These are phyloP conservation scores for Latrodectus elegans DNA, from an alignment of 2,888 invertebrate species.

Conservation along the genomic window DNA sequence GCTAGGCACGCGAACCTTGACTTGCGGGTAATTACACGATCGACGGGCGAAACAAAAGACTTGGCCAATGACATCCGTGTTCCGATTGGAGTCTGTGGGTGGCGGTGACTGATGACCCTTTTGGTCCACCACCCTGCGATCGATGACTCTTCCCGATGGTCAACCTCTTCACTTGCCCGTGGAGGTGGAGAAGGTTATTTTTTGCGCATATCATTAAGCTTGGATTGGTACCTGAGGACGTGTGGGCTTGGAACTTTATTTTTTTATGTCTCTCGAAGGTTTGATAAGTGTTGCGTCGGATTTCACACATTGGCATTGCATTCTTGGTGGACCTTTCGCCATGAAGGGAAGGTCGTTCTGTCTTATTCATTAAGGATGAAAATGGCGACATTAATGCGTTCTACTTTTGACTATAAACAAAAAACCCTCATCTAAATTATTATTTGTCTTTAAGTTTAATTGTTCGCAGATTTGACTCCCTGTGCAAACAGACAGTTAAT, in stretches of 20 bases:
- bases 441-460: too few species aligned
- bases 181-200: background rate
- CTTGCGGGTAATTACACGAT: constrained; percentile 51
- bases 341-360: too few species aligned
- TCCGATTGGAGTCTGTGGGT: background rate
- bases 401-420: too few species aligned
- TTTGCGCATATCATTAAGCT: background rate
- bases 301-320: too few species aligned
- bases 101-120: too few species aligned
- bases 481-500: too few species aligned
- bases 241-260: background rate
- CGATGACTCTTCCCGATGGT: background rate
- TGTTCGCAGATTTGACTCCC: too few species aligned
- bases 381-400: too few species aligned
- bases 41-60: constrained; percentile 55
- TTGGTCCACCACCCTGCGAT: background rate
- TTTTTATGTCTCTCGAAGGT: background rate
- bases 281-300: too few species aligned
- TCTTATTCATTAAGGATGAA: too few species aligned
- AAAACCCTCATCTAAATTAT: too few species aligned
- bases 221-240: background rate
- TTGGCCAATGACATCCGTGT: constrained; percentile 44
- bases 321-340: too few species aligned
- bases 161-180: background rate
- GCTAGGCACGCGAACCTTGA: constrained; percentile 46